Percentiles rank a stretch among this genome's conserved stretches.
phyloP scores from a whole-genome alignment of 2,797 vertebrate genomes.

The Notamacropus eugenii region DNA sequence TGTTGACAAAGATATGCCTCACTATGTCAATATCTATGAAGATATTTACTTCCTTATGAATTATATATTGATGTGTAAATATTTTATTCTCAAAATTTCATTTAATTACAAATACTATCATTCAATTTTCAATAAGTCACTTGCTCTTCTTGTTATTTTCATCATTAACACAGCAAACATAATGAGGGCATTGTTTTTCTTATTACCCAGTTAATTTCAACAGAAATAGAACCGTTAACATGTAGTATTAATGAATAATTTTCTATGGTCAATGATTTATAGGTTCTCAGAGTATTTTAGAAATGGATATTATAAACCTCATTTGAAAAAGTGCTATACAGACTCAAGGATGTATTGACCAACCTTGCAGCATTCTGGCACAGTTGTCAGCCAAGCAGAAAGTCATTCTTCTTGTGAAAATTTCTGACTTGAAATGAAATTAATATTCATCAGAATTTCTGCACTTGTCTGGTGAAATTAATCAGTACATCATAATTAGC shows the following conservation, averaged over 20 bases:
- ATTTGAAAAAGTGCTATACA: slow-evolving; percentile 47
- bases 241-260: slow-evolving; percentile 35
- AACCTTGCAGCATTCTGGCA: slow-evolving; percentile 23
- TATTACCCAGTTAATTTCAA: not conserved
- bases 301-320: slow-evolving; percentile 1
- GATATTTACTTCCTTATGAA: slow-evolving; percentile 4
- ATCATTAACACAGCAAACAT: slow-evolving; percentile 26
- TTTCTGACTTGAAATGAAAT: slow-evolving; percentile 65
- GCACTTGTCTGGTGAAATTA: slow-evolving; percentile 73
- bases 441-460: slow-evolving; percentile 74
- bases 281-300: slow-evolving; percentile 29
- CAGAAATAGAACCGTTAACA: slow-evolving; percentile 45
- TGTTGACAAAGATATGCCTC: slow-evolving; percentile 49
- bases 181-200: not conserved
- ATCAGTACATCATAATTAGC: slow-evolving; percentile 75
- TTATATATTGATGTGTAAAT: slow-evolving; percentile 55
- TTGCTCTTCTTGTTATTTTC: slow-evolving; percentile 33
- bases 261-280: not conserved
- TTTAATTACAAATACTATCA: slow-evolving; percentile 69
- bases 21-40: slow-evolving; percentile 2
- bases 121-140: slow-evolving; percentile 54
- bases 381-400: slow-evolving; percentile 40
- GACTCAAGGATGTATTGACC: slow-evolving; percentile 33
- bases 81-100: slow-evolving; percentile 60
- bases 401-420: slow-evolving; percentile 59